A percentile compares a stretch with the other conserved stretches of the same genome.
These are phyloP conservation scores for Nemopilema nomurai DNA, from an alignment of 30 jellyfish, hydroid and myxozoan genomes.

Conservation along the genomic window DNA sequence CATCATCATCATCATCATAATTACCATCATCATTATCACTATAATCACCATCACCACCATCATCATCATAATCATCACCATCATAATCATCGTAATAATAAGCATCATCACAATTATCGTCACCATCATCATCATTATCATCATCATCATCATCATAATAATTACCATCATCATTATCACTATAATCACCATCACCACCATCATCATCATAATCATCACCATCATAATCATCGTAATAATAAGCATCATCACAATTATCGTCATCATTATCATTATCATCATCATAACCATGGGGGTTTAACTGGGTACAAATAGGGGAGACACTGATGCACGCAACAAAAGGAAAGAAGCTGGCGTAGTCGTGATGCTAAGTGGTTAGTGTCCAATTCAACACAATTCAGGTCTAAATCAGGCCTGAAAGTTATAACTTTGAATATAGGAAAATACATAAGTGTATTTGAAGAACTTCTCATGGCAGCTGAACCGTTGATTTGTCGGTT, in stretches of 20 bases:
- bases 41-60: not conserved
- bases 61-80: not conserved
- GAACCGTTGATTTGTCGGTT: not conserved
- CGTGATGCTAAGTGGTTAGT: no score
- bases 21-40: not conserved
- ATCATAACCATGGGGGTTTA: no score
- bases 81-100: not conserved
- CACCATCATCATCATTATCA: not conserved
- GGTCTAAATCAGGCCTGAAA: no score
- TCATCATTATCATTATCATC: not conserved
- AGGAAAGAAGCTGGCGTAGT: no score
- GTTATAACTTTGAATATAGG: no score
- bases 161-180: no score
- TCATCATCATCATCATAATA: not conserved
- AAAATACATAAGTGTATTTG: no score
- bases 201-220: not conserved
- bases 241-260: not conserved
- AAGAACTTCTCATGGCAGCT: no score
- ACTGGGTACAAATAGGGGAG: no score
- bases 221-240: not conserved
- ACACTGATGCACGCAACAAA: no score
- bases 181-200: not conserved
- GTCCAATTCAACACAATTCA: no score
- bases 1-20: conserved; percentile 1
- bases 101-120: not conserved